Percentiles rank a stretch among this genome's conserved stretches.
phyloP scores from a whole-genome alignment of 2,113 vertebrate species.

The Camelus bactrianus region DNA sequence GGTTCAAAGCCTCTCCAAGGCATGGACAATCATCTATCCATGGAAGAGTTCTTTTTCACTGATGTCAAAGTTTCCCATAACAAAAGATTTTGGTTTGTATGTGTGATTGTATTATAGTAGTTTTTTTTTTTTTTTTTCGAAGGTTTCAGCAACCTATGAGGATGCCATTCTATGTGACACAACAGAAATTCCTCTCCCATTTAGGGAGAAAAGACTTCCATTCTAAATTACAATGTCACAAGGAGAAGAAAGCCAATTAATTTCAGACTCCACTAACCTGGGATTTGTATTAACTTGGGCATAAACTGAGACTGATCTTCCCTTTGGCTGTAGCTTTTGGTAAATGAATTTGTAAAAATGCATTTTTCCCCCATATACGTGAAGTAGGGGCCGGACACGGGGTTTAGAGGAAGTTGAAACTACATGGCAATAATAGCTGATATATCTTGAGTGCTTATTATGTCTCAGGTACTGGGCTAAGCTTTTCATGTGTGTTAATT shows the following conservation, averaged over 20 bases:
- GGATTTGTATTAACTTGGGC: conserved; percentile 54
- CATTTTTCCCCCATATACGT: neutral
- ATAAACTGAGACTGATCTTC: conserved; percentile 35
- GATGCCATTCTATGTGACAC: neutral
- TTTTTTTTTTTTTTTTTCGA: conserved; percentile 24
- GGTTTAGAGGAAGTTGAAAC: neutral
- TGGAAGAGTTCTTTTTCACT: conserved; percentile 32
- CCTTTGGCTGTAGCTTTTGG: conserved; percentile 31
- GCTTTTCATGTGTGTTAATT: neutral
- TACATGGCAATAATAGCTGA: neutral
- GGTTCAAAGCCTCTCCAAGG: neutral
- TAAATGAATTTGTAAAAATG: conserved; percentile 60
- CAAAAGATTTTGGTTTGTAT: conserved; percentile 25
- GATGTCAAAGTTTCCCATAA: neutral
- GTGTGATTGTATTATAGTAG: conserved; percentile 32
- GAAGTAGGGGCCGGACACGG: neutral
- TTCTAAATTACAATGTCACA: conserved; percentile 66
- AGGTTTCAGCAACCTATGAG: neutral
- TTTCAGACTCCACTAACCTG: conserved; percentile 63
- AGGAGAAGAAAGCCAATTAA: conserved; percentile 66
- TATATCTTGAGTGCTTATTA: neutral
- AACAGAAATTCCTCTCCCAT: conserved; percentile 37
- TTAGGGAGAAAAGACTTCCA: conserved; percentile 28
- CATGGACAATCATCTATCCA: neutral
- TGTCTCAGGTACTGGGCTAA: neutral